A percentile compares a stretch with the other conserved stretches of the same genome.
phyloP scores from a whole-genome alignment of 2,888 invertebrate genomes.

The Pammene fasciana region DNA sequence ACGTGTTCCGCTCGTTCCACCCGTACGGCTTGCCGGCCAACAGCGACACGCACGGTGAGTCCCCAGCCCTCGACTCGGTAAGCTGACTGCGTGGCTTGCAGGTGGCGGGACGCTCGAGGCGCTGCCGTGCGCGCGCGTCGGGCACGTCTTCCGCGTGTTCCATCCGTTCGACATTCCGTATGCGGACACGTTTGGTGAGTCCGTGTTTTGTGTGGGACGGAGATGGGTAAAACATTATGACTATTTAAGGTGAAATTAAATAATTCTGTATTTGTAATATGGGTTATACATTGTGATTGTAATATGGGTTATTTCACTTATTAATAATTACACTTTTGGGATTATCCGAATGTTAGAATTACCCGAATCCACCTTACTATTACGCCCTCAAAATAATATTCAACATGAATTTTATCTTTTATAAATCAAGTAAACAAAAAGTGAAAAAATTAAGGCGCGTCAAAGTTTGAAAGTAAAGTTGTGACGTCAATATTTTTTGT shows the following conservation, averaged over 20 bases:
- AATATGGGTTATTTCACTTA: too few relatives aligned
- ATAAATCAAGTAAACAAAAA: too few relatives aligned
- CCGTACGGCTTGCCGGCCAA: slow-evolving; percentile 95
- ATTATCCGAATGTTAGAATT: too few relatives aligned
- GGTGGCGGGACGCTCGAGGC: not conserved
- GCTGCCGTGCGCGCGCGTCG: slow-evolving; percentile 5
- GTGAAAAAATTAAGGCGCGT: too few relatives aligned
- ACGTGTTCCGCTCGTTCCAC: slow-evolving; percentile 97
- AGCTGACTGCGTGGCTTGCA: not conserved
- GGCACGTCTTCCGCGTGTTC: not conserved
- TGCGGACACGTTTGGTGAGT: not conserved
- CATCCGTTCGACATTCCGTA: not conserved
- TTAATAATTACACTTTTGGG: too few relatives aligned
- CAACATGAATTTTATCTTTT: too few relatives aligned
- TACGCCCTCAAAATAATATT: too few relatives aligned
- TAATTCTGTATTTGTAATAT: too few relatives aligned
- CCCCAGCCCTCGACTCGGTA: not conserved
- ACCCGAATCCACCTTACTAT: too few relatives aligned
- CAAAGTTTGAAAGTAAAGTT: too few relatives aligned
- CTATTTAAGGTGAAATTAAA: not conserved
- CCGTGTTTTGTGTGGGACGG: not conserved
- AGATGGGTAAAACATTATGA: not conserved
- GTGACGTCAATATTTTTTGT: too few relatives aligned
- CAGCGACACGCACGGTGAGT: slow-evolving; percentile 93
- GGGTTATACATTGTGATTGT: too few relatives aligned